Conservation (phyloP, 2,888 invertebrate genomes). For the Erynnis tages region DNA sequence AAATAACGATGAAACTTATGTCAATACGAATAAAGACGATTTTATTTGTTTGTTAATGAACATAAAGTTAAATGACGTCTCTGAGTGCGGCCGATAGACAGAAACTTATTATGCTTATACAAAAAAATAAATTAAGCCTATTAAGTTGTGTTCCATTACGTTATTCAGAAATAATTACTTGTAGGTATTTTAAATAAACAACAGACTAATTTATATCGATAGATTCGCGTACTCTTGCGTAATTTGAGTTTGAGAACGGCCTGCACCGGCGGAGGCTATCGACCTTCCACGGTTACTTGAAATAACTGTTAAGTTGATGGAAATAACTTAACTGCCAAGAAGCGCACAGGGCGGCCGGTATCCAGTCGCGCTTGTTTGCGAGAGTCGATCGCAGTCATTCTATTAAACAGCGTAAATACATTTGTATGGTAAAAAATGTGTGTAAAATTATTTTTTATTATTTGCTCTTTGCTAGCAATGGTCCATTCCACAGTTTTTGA, state of each 20-base stretch:
- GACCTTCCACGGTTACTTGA: slow-evolving; percentile 77
- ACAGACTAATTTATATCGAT: too few species aligned
- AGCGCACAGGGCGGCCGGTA: slow-evolving; percentile 55
- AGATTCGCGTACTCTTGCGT: slow-evolving; percentile 62
- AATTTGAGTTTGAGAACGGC: slow-evolving; percentile 55
- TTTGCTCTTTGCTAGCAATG: slow-evolving; percentile 41
- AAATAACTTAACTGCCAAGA: slow-evolving; percentile 70
- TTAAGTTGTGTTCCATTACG: too few species aligned
- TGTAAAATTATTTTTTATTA: slow-evolving; percentile 30
- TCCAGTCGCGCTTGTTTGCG: slow-evolving; percentile 57
- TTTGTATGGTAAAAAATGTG: slow-evolving; percentile 29
- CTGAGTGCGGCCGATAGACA: too few species aligned
- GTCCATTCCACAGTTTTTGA: slow-evolving; percentile 69
- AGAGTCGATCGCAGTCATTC: slow-evolving; percentile 50
- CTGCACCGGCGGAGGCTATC: slow-evolving; percentile 72
- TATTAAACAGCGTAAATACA: not conserved
- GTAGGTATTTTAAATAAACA: not conserved
- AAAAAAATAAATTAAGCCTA: too few species aligned
- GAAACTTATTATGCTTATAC: too few species aligned
- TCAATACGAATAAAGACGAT: too few species aligned
- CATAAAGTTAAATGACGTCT: too few species aligned
- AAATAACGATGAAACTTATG: too few species aligned
- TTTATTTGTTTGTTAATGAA: too few species aligned
- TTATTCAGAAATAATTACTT: too few species aligned
- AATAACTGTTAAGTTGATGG: slow-evolving; percentile 77